Evolutionary conservation across 2,888 invertebrate genomes (phyloP).

Genomic region (Shargacucullia verbasci): DNA sequence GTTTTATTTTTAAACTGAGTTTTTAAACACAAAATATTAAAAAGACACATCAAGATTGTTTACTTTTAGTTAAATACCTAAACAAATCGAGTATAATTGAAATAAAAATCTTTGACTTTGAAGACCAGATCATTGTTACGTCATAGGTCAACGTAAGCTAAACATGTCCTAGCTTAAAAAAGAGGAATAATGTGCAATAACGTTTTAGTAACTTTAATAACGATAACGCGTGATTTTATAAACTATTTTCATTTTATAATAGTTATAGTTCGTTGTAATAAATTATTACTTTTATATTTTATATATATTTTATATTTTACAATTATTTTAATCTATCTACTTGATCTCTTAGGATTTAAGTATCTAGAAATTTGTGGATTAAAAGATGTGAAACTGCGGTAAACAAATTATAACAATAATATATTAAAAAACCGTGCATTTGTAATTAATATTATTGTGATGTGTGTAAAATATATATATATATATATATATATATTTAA

Average conservation of each 20-base stretch:
- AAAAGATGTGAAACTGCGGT: constrained; percentile 53
- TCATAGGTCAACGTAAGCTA: constrained; percentile 42
- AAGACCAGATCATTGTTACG: neutral
- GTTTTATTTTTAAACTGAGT: too few species aligned
- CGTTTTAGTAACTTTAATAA: constrained; percentile 53
- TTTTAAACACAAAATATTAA: too few species aligned
- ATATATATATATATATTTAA: constrained; percentile 36
- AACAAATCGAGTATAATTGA: too few species aligned
- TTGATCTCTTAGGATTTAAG: constrained; percentile 73
- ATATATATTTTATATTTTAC: constrained; percentile 63
- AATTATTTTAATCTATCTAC: constrained; percentile 78
- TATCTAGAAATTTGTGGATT: constrained; percentile 64
- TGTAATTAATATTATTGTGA: constrained; percentile 56
- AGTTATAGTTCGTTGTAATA: constrained; percentile 83
- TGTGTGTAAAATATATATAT: constrained; percentile 42
- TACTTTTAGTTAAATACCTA: too few species aligned
- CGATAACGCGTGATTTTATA: constrained; percentile 64
- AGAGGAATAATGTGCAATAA: constrained; percentile 49
- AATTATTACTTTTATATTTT: constrained; percentile 68
- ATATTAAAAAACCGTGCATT: constrained; percentile 72
- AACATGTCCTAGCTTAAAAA: constrained; percentile 42
- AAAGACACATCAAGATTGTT: too few species aligned
- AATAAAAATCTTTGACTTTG: too few species aligned
- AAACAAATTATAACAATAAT: constrained; percentile 68
- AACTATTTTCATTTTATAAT: constrained; percentile 71